phyloP scores from a whole-genome alignment of 2,797 vertebrate species.

The Galago senegalensis region DNA sequence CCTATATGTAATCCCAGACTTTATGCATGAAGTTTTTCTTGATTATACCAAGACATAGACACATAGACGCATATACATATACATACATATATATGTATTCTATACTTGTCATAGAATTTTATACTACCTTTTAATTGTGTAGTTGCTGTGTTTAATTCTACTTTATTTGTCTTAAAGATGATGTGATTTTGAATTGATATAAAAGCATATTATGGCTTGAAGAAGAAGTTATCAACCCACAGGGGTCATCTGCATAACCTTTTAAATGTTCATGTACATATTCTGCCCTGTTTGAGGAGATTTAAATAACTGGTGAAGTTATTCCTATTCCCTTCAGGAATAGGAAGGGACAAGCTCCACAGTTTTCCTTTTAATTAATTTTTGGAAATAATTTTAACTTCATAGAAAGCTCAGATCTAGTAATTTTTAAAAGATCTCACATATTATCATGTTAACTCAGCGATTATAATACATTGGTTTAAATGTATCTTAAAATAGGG shows the following conservation, averaged over 20 bases:
- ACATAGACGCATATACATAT: no score
- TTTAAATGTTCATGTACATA: background rate
- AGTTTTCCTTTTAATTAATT: background rate
- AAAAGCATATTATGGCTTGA: background rate
- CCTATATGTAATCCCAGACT: background rate
- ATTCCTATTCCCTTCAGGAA: background rate
- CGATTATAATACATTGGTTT: background rate
- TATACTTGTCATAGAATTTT: background rate
- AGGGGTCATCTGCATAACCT: background rate
- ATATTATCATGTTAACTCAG: background rate
- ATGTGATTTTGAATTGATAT: background rate
- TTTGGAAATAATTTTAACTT: slow-evolving; percentile 30
- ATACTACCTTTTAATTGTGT: background rate
- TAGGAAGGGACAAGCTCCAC: fast-evolving
- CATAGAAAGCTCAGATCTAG: background rate
- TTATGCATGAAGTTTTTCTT: background rate
- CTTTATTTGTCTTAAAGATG: background rate
- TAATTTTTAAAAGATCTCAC: background rate
- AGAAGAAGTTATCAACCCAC: background rate
- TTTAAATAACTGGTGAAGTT: background rate
- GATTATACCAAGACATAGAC: background rate
- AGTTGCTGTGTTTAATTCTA: background rate
- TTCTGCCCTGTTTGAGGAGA: background rate
- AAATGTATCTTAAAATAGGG: background rate
- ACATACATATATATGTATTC: background rate